A percentile compares a stretch with the other conserved stretches of the same genome.
Conservation (phyloP, 2,113 vertebrate species). For the Procavia capensis region DNA sequence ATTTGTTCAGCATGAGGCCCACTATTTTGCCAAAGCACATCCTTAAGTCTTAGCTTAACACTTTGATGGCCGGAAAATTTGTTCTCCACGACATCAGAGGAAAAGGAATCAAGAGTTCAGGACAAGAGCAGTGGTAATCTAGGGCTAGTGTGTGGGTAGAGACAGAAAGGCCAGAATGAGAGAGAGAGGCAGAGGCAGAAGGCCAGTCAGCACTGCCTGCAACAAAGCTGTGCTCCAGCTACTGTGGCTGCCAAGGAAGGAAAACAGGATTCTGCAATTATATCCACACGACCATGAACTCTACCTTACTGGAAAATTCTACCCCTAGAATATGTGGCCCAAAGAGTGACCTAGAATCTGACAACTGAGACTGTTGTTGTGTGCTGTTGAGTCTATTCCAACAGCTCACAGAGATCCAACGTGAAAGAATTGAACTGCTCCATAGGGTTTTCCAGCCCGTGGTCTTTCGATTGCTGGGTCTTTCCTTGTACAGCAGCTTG, state of each 20-base stretch:
- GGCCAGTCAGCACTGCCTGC: background rate
- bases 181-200: background rate
- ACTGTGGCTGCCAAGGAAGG: background rate
- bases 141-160: background rate
- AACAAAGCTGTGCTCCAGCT: background rate
- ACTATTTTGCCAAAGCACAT: background rate
- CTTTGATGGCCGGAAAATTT: background rate
- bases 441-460: background rate
- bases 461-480: background rate
- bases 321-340: background rate
- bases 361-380: background rate
- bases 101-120: background rate
- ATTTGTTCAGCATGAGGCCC: background rate
- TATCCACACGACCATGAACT: background rate
- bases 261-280: background rate
- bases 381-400: background rate
- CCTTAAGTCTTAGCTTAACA: background rate
- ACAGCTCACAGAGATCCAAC: fast-evolving
- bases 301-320: background rate
- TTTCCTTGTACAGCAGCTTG: background rate
- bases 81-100: background rate
- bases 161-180: background rate
- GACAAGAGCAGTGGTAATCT: background rate
- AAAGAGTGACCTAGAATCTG: background rate
- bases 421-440: background rate